These are phyloP conservation scores for Leptopilina boulardi DNA, from an alignment of 1,140 invertebrate species.

Conservation along the genomic window DNA sequence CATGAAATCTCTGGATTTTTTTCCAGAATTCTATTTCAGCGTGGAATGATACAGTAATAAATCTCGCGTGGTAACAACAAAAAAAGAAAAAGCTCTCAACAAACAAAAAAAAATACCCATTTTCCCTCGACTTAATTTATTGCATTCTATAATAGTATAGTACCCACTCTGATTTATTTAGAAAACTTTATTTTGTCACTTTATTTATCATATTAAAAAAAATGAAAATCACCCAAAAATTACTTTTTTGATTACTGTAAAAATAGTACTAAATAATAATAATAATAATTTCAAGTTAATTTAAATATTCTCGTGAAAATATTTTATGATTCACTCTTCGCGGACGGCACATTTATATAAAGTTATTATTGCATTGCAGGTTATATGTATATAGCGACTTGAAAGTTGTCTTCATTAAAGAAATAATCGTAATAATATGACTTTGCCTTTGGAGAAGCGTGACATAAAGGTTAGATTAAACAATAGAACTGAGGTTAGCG, in stretches of 20 bases:
- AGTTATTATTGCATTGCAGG: constrained; percentile 13
- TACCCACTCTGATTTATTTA: no score
- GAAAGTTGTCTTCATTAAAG: constrained; percentile 21
- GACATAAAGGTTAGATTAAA: constrained; percentile 32
- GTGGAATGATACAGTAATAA: constrained; percentile 33
- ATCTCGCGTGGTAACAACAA: background rate
- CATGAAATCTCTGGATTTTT: constrained; percentile 22
- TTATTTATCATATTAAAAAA: background rate
- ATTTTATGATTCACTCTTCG: background rate
- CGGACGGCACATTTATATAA: background rate
- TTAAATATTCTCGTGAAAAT: background rate
- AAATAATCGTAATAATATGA: constrained; percentile 16
- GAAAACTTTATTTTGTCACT: background rate
- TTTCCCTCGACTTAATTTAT: constrained; percentile 2
- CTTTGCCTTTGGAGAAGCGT: constrained; percentile 24
- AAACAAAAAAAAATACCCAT: background rate
- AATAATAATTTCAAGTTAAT: background rate
- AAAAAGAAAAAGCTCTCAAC: background rate
- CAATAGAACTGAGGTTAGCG: constrained; percentile 28
- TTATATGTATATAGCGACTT: constrained; percentile 3
- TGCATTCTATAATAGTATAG: background rate
- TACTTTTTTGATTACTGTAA: background rate
- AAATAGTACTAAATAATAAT: background rate
- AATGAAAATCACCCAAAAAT: no score
- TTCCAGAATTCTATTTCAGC: constrained; percentile 17